phyloP scores from a whole-genome alignment of 1,140 invertebrate species.

The Fopius arisanus region DNA sequence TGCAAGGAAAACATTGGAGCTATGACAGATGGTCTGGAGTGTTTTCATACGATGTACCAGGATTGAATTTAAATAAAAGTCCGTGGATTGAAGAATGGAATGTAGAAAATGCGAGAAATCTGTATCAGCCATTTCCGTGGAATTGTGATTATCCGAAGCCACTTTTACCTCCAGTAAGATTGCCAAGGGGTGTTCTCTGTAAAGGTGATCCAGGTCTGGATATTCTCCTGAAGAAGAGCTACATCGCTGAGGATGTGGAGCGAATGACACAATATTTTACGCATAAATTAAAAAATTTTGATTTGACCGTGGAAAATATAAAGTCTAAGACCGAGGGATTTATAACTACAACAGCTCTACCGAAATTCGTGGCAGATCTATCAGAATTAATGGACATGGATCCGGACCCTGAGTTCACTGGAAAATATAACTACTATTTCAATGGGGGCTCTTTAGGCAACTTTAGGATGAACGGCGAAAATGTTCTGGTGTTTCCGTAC shows the following conservation, averaged over 20 bases:
- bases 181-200: slow-evolving; percentile 37
- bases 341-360: slow-evolving; percentile 21
- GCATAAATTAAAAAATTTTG: background rate
- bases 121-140: slow-evolving; percentile 51
- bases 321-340: background rate
- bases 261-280: background rate
- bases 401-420: slow-evolving; percentile 59
- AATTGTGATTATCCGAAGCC: slow-evolving; percentile 56
- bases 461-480: slow-evolving; percentile 37
- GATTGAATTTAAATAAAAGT: slow-evolving; percentile 44
- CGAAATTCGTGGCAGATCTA: slow-evolving; percentile 51
- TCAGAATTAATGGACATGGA: slow-evolving; percentile 55
- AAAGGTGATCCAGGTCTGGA: background rate
- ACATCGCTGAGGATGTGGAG: background rate
- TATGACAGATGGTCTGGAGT: background rate
- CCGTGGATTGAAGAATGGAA: slow-evolving; percentile 36
- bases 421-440: slow-evolving; percentile 61
- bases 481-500: slow-evolving; percentile 57
- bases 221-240: background rate
- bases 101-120: slow-evolving; percentile 40
- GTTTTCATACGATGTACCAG: slow-evolving; percentile 32
- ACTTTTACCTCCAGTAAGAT: slow-evolving; percentile 51
- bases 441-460: slow-evolving; percentile 54
- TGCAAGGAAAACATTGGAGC: slow-evolving; percentile 39
- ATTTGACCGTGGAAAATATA: background rate